phyloP scores from a whole-genome alignment of 37 sponge, comb jelly and placozoan species.

The Chondrosia reniformis region DNA sequence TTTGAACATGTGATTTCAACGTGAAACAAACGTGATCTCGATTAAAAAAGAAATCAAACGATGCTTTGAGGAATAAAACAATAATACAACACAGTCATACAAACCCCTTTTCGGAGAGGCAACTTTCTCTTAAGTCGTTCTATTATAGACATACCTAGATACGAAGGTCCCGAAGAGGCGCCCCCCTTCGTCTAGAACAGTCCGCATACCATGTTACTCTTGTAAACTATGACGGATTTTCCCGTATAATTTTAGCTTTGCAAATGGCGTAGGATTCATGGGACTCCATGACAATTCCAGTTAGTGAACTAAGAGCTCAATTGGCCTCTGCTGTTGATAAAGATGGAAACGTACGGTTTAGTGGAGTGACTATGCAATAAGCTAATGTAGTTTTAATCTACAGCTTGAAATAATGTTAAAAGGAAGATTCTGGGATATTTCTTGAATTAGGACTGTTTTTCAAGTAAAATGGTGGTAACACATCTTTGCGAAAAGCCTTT shows the following conservation, averaged over 20 bases:
- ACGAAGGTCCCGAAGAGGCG: too few species aligned
- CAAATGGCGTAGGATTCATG: background rate
- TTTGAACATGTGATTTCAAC: too few species aligned
- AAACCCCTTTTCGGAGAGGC: too few species aligned
- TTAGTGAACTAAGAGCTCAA: conserved; percentile 48
- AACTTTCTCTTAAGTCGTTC: too few species aligned
- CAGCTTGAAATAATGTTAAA: background rate
- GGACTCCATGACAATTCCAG: conserved; percentile 72
- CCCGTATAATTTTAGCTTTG: background rate
- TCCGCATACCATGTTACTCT: too few species aligned
- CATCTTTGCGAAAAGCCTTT: background rate
- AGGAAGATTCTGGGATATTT: background rate
- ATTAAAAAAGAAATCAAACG: too few species aligned
- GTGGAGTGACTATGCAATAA: background rate
- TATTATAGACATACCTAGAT: too few species aligned
- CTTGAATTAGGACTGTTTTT: background rate
- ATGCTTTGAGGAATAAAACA: too few species aligned
- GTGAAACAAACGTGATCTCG: too few species aligned
- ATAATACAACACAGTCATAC: too few species aligned
- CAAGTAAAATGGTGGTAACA: background rate
- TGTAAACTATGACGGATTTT: background rate
- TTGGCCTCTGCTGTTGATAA: conserved; percentile 55
- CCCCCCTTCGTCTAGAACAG: too few species aligned
- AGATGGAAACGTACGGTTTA: conserved; percentile 63
- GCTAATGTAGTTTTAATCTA: background rate